Percentiles rank a stretch among this genome's conserved stretches.
Evolutionary conservation across 2,888 invertebrate species (phyloP).

Genomic region (Synergus laeviventris): DNA sequence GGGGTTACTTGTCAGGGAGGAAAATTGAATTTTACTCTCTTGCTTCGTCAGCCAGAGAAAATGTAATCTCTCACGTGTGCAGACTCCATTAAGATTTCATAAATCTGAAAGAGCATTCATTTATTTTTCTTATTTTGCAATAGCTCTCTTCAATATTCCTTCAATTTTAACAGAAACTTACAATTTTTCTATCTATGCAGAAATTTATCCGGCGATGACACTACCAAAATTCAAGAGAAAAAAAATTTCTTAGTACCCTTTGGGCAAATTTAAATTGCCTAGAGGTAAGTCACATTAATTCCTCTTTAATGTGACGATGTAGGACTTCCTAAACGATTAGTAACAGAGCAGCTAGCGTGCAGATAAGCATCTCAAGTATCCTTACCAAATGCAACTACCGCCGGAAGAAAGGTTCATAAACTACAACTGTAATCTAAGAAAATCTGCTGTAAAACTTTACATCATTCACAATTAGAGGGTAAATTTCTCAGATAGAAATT

Average conservation of each 20-base stretch:
- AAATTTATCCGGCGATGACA: too few species aligned
- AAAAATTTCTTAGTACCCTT: neutral
- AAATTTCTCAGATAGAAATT: neutral
- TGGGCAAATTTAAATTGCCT: neutral
- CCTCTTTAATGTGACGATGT: constrained; percentile 21
- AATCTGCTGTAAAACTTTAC: constrained; percentile 23
- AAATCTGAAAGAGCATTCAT: neutral
- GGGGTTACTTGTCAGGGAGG: neutral
- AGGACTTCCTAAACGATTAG: constrained; percentile 29
- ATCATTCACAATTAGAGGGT: constrained; percentile 3
- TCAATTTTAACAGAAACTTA: neutral
- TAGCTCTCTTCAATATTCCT: too few species aligned
- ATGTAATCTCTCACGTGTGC: neutral
- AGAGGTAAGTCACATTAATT: neutral
- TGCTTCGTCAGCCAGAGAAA: neutral
- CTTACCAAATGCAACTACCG: constrained; percentile 20
- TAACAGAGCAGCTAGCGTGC: constrained; percentile 8
- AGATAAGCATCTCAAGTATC: constrained; percentile 28
- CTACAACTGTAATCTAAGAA: constrained; percentile 16
- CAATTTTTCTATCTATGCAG: neutral
- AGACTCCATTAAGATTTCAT: neutral
- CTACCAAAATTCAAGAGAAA: neutral
- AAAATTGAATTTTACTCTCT: constrained; percentile 9
- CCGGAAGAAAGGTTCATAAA: constrained; percentile 23
- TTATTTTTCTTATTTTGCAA: too few species aligned